phyloP scores from a whole-genome alignment of 2,113 vertebrate species.

The Tylochromis polylepis region DNA sequence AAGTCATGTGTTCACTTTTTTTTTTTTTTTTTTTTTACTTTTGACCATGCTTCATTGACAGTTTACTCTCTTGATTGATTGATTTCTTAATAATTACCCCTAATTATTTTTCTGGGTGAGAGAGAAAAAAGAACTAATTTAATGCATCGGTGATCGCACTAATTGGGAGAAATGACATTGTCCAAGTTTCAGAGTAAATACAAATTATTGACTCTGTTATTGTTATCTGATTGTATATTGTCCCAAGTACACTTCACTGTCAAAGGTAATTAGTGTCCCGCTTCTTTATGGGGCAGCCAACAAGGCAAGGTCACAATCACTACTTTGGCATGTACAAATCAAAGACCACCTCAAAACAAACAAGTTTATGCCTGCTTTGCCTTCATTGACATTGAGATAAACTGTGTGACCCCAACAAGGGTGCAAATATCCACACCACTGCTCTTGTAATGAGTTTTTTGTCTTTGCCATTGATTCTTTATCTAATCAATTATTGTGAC shows the following conservation, averaged over 20 bases:
- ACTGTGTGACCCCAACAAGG: constrained; percentile 63
- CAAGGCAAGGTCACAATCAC: constrained; percentile 66
- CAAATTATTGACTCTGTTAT: constrained; percentile 78
- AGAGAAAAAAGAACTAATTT: constrained; percentile 73
- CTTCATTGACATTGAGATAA: constrained; percentile 69
- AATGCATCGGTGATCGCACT: constrained; percentile 75
- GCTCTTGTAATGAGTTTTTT: constrained; percentile 65
- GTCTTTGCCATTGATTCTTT: constrained; percentile 53
- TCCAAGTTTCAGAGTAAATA: constrained; percentile 78
- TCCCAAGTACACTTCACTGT: constrained; percentile 73
- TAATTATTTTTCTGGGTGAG: constrained; percentile 71
- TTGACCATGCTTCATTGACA: constrained; percentile 64
- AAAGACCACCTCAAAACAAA: constrained; percentile 69
- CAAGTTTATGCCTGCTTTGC: constrained; percentile 57
- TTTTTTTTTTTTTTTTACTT: constrained; percentile 41
- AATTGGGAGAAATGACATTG: constrained; percentile 78
- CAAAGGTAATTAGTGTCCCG: constrained; percentile 71
- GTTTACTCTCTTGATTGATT: constrained; percentile 68
- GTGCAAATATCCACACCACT: constrained; percentile 50
- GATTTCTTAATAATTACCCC: constrained; percentile 73
- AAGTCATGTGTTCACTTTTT: no score
- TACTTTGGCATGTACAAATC: constrained; percentile 66
- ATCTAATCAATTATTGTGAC: constrained; percentile 65
- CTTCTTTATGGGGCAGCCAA: constrained; percentile 53
- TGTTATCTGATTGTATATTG: constrained; percentile 76